Evolutionary conservation across 2,888 invertebrate genomes (phyloP).

Genomic region (Branchipolynoe longqiensis): DNA sequence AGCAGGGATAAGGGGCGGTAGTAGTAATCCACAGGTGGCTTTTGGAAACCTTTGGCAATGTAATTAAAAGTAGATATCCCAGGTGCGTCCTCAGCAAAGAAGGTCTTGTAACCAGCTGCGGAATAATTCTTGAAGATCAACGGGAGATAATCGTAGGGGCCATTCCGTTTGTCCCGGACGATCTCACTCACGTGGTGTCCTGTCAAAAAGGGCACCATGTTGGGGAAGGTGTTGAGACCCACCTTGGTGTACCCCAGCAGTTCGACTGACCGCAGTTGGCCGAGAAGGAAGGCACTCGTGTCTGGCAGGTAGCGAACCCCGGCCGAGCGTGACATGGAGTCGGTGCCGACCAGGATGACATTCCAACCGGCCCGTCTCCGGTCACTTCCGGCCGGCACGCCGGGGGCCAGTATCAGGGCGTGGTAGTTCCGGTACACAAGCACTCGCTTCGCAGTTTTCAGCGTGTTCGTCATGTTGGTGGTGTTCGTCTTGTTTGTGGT

Average conservation of each 20-base stretch:
- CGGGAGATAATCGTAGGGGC: background rate
- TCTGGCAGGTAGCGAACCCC: background rate
- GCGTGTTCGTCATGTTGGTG: no score
- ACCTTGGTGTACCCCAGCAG: conserved; percentile 17
- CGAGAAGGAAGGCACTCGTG: background rate
- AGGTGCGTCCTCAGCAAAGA: conserved; percentile 8
- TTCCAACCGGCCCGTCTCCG: no score
- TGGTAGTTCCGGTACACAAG: no score
- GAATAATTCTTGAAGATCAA: conserved; percentile 9
- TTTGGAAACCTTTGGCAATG: background rate
- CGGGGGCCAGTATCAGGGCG: no score
- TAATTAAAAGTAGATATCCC: background rate
- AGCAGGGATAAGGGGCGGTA: background rate
- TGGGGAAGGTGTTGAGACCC: conserved; percentile 28
- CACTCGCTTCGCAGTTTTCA: no score
- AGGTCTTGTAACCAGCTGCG: background rate
- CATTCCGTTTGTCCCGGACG: no score
- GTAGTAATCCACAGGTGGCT: background rate
- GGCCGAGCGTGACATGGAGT: conserved; percentile 1
- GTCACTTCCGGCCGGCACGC: no score
- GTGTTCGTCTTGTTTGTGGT: no score
- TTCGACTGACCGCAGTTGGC: background rate
- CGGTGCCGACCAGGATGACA: background rate
- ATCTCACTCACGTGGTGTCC: background rate
- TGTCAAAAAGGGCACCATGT: conserved; percentile 28